Percentiles rank a stretch among this genome's conserved stretches.
Conservation (phyloP, 2,797 vertebrate species). For the Phataginus tetradactyla region DNA sequence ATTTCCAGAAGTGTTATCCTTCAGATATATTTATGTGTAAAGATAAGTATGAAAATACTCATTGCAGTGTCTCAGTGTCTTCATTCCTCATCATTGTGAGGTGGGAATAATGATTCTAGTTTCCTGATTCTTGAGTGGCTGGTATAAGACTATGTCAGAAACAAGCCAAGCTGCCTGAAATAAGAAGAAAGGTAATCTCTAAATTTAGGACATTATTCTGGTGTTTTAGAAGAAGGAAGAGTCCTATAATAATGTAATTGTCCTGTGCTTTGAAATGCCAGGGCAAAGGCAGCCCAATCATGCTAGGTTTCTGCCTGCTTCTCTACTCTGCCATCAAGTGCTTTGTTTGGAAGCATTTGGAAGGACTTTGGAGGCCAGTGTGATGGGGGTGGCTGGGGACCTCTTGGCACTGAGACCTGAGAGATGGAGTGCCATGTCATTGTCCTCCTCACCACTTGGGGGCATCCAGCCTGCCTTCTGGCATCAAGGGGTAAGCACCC, state of each 20-base stretch:
- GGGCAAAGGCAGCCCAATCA: neutral
- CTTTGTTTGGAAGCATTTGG: neutral
- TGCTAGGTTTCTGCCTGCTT: neutral
- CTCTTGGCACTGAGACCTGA: neutral
- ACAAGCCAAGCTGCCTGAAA: neutral
- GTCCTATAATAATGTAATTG: neutral
- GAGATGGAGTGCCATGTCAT: neutral
- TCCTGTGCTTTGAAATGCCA: neutral
- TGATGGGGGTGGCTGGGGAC: neutral
- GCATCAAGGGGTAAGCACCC: neutral
- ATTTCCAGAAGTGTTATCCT: neutral
- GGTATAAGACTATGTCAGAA: neutral
- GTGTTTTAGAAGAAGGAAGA: constrained; percentile 31
- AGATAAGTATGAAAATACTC: neutral
- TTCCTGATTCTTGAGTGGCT: constrained; percentile 11
- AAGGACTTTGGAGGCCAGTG: neutral
- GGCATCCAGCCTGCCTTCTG: neutral
- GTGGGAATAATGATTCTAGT: neutral
- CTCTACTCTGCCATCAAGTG: neutral
- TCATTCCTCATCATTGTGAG: neutral
- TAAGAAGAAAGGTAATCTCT: neutral
- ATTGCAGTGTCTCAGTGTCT: neutral
- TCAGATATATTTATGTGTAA: neutral
- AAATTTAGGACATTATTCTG: constrained; percentile 41
- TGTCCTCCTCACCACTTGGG: neutral